Percentiles rank a stretch among this genome's conserved stretches.
These are phyloP conservation scores for Pomacea canaliculata DNA, from an alignment of 2,888 invertebrate species.

Conservation along the genomic window DNA sequence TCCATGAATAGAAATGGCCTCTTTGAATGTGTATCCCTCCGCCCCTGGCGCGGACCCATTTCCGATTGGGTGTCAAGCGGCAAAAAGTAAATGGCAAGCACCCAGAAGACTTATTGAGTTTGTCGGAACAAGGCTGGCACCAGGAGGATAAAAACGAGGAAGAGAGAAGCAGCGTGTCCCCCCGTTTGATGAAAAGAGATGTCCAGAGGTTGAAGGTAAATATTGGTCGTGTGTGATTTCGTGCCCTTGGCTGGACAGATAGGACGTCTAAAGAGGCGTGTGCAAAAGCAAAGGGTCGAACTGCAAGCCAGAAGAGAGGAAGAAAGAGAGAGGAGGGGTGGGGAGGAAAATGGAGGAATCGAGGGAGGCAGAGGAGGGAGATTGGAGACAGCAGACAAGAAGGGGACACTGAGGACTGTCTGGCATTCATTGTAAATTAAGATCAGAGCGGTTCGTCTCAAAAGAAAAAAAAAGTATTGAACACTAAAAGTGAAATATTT, in stretches of 20 bases:
- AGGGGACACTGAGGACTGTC: too few species aligned
- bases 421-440: too few species aligned
- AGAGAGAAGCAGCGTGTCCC: neutral
- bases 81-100: conserved; percentile 9
- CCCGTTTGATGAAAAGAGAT: neutral
- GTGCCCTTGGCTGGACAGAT: conserved; percentile 1
- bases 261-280: neutral
- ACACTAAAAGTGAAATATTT: too few species aligned
- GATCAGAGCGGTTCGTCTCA: too few species aligned
- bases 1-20: conserved; percentile 24
- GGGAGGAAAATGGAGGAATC: conserved; percentile 5
- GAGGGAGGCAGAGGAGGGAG: neutral
- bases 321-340: neutral
- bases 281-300: neutral
- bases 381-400: too few species aligned
- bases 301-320: neutral
- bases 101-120: conserved; percentile 3
- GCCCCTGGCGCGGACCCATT: neutral
- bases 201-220: conserved; percentile 3
- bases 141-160: neutral
- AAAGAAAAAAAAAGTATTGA: too few species aligned
- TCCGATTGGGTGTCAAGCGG: conserved; percentile 6
- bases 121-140: conserved; percentile 3
- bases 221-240: conserved; percentile 1
- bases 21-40: conserved; percentile 3